phyloP scores from a whole-genome alignment of 2,888 invertebrate genomes.

The Eilema depressum region DNA sequence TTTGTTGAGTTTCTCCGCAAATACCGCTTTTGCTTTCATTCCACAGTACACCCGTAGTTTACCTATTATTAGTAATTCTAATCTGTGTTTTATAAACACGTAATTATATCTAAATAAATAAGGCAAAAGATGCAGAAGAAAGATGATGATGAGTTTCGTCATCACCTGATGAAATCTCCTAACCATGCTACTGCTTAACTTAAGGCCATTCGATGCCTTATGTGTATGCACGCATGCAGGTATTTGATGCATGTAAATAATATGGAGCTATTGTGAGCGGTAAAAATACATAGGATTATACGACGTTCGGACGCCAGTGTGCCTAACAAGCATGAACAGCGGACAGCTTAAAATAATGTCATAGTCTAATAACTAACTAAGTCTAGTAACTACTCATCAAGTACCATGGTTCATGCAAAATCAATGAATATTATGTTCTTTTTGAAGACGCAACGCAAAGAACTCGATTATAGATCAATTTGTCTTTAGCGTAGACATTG shows the following conservation, averaged over 20 bases:
- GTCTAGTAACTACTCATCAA: no score
- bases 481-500: not conserved
- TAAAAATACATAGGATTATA: no score
- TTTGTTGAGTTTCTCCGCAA: conserved; percentile 57
- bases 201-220: not conserved
- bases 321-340: no score
- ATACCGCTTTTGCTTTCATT: conserved; percentile 65
- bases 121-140: not conserved
- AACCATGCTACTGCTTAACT: not conserved
- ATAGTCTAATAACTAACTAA: no score
- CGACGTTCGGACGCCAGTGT: no score
- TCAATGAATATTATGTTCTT: no score
- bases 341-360: no score
- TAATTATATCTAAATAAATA: not conserved
- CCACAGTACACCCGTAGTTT: conserved; percentile 31
- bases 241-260: no score
- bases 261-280: no score
- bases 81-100: not conserved
- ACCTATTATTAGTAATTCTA: conserved; percentile 22
- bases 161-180: not conserved
- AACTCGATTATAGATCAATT: not conserved
- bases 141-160: not conserved
- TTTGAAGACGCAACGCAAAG: not conserved
- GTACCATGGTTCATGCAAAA: no score
- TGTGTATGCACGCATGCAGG: no score